phyloP scores from a whole-genome alignment of 2,113 vertebrate species.

The Silurus glanis region DNA sequence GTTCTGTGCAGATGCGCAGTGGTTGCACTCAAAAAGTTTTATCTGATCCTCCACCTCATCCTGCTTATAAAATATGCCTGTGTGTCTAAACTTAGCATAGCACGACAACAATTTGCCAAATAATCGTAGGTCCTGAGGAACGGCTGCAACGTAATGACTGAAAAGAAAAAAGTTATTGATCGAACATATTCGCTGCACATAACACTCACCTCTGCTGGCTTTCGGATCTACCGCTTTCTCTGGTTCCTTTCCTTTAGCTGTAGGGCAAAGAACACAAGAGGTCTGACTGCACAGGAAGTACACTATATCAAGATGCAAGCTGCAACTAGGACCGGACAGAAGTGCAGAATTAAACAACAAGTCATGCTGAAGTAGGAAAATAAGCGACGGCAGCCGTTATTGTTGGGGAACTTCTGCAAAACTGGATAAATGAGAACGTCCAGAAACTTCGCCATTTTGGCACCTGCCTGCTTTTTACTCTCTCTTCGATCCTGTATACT shows the following conservation, averaged over 20 bases:
- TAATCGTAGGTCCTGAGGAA: neutral
- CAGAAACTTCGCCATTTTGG: neutral
- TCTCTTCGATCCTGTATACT: neutral
- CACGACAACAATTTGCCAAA: neutral
- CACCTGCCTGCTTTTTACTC: neutral
- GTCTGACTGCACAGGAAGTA: slow-evolving; percentile 14
- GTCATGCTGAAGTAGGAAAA: neutral
- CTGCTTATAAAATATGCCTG: neutral
- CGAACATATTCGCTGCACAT: neutral
- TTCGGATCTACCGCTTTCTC: slow-evolving; percentile 83
- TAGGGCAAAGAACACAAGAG: slow-evolving; percentile 55
- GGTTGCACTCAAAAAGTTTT: neutral
- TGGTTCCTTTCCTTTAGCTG: slow-evolving; percentile 93
- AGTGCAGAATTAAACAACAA: neutral
- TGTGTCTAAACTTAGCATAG: neutral
- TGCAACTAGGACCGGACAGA: neutral
- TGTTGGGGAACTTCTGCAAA: neutral
- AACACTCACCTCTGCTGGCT: slow-evolving; percentile 81
- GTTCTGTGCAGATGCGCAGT: neutral
- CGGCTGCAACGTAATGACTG: no score
- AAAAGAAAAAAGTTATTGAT: neutral
- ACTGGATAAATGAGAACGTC: neutral
- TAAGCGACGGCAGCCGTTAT: no score
- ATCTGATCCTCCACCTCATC: slow-evolving; percentile 21
- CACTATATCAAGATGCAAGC: neutral